These are phyloP conservation scores for Rhinogobius similis DNA, from an alignment of 2,113 vertebrate genomes.

Conservation along the genomic window DNA sequence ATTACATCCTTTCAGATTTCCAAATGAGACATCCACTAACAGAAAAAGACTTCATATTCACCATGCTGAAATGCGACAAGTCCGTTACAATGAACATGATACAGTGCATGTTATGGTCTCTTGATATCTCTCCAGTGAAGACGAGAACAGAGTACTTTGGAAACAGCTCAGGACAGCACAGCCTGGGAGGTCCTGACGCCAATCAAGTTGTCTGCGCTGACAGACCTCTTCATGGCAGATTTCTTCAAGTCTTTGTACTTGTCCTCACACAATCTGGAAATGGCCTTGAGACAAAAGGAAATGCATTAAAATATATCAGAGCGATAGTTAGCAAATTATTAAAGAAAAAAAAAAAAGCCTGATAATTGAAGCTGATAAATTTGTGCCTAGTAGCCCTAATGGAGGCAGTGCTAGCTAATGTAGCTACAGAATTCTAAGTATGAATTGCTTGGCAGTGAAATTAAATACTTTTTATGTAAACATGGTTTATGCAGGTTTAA, in stretches of 20 bases:
- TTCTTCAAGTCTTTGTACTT: constrained; percentile 93
- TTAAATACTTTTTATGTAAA: no score
- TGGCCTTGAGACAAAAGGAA: constrained; percentile 78
- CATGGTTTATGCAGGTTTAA: no score
- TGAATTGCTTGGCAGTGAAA: no score
- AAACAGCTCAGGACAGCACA: constrained; percentile 83
- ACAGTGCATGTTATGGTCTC: constrained; percentile 24
- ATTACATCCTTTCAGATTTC: constrained; percentile 27
- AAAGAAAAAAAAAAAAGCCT: no score
- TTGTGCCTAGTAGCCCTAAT: not conserved
- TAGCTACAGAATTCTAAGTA: no score
- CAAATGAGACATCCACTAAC: constrained; percentile 19
- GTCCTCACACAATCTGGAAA: constrained; percentile 96
- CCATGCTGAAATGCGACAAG: constrained; percentile 49
- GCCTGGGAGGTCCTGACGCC: constrained; percentile 88
- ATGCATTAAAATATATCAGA: not conserved
- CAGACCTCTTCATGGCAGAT: constrained; percentile 86
- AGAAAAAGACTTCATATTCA: constrained; percentile 16
- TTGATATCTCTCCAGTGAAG: constrained; percentile 3
- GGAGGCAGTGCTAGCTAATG: no score
- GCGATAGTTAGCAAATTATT: no score
- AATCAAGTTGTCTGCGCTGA: constrained; percentile 94
- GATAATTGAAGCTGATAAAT: not conserved
- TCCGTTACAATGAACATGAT: constrained; percentile 40
- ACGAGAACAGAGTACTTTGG: constrained; percentile 27